Evolutionary conservation across 2,888 invertebrate genomes (phyloP).

Genomic region (Theristus sp.): DNA sequence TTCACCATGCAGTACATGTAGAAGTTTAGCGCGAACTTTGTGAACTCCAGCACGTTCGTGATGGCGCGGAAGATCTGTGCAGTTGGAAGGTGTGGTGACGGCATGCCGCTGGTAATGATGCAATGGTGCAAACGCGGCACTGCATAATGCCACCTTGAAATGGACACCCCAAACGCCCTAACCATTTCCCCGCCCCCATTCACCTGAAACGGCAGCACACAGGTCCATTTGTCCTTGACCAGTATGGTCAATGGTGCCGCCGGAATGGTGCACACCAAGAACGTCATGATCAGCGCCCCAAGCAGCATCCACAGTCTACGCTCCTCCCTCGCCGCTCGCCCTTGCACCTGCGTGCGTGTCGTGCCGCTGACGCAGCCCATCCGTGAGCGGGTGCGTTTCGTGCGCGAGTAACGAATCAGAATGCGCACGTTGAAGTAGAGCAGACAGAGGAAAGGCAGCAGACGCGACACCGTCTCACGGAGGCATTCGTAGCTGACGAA

Average conservation of each 20-base stretch:
- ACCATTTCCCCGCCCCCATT: too few relatives aligned
- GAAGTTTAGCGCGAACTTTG: conserved; percentile 39
- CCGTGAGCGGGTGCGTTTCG: conserved; percentile 32
- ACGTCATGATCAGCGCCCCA: conserved; percentile 35
- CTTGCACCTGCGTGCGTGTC: conserved; percentile 9
- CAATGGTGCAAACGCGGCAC: too few relatives aligned
- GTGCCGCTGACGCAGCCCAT: conserved; percentile 14
- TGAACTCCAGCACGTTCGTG: conserved; percentile 35
- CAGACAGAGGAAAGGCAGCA: conserved; percentile 35
- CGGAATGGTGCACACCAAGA: conserved; percentile 37
- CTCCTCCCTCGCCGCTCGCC: conserved; percentile 26
- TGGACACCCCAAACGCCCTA: too few relatives aligned
- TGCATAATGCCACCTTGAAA: too few relatives aligned
- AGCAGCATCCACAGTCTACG: conserved; percentile 34
- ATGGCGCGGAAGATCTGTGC: conserved; percentile 35
- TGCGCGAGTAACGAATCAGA: conserved; percentile 33
- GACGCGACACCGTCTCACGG: conserved; percentile 30
- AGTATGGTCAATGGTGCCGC: conserved; percentile 34
- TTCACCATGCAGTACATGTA: conserved; percentile 35
- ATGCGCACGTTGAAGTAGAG: conserved; percentile 35
- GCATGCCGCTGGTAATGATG: too few relatives aligned
- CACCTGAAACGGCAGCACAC: conserved; percentile 23
- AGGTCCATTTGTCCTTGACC: conserved; percentile 28
- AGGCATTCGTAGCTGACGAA: conserved; percentile 9
- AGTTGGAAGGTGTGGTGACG: too few relatives aligned